phyloP scores from a whole-genome alignment of 2,888 invertebrate species.

The Chironomus tentans region DNA sequence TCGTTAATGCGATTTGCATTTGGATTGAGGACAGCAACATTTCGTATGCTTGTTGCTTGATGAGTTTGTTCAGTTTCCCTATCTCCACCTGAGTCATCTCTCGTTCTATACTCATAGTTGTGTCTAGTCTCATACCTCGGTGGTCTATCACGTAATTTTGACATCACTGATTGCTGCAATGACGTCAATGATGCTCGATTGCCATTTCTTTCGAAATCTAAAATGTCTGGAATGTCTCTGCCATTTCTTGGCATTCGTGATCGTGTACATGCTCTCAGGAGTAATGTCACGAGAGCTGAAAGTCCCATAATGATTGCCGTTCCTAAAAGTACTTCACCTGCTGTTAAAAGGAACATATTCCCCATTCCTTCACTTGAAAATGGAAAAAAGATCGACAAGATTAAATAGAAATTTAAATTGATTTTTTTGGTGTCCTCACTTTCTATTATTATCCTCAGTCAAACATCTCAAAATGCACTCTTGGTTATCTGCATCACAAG shows the following conservation, averaged over 20 bases:
- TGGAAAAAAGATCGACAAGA: too few relatives aligned
- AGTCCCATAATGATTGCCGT: constrained; percentile 33
- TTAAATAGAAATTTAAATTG: too few relatives aligned
- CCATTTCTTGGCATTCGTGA: neutral
- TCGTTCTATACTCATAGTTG: constrained; percentile 22
- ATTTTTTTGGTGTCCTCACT: neutral
- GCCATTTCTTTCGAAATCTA: constrained; percentile 28
- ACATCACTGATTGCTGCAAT: constrained; percentile 32
- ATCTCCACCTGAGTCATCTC: neutral
- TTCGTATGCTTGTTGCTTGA: neutral
- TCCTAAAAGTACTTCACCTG: constrained; percentile 32
- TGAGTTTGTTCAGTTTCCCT: neutral
- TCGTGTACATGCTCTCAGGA: constrained; percentile 32
- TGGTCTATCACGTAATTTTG: constrained; percentile 32
- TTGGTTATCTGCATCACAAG: neutral
- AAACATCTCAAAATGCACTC: neutral
- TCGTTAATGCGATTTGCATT: neutral
- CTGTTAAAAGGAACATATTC: constrained; percentile 30
- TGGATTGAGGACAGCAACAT: constrained; percentile 5
- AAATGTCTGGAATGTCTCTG: neutral
- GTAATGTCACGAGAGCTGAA: constrained; percentile 32
- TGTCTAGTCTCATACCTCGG: constrained; percentile 31
- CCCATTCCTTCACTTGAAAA: neutral
- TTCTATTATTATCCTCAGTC: neutral
- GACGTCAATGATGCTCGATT: constrained; percentile 31